Base-by-base conservation (phyloP, 2,113 vertebrate genomes). In the Sylvilagus bachmani region DNA sequence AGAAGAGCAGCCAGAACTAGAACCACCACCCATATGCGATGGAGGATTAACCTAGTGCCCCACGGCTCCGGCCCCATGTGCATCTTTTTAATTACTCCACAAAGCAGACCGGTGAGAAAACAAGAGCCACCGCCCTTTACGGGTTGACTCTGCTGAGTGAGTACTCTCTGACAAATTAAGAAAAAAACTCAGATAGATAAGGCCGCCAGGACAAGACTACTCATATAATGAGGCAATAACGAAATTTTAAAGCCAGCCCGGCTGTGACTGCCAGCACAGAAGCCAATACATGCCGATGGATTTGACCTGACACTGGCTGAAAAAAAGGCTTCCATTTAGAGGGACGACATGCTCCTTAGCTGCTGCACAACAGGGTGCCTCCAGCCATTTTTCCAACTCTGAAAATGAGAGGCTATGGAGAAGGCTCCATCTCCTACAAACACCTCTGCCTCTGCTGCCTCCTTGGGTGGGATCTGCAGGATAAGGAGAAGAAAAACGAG, bases 331-430 rank as follows among this genome's bases (percentile, higher is more conserved):
- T 78, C 16, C 44, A 21, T 75, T 79, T 25, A 38, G n/a, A 94
- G 7, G n/a, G 36, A 83, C 55, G 82, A 49, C 13, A 21, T 2
- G 5, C 22, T 49, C n/a, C 58, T 74, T 17, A 29, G 31, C 31
- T 44, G 62, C 5, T 61, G 27, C 0, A 1, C 10, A 21, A 27
- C n/a, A 36, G 16, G 0, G 0, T 19, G 16, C 6, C 38, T 31
- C 62, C 1, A 0, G 64, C 51, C 89, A 70, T 81, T 77, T 79
- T 79, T 58, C 73, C 61, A 86, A 19, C 58, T 22, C 16, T 8
- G 14, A 86, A 11, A 62, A 27, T 7, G 19, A 67, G 29, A 31
- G 36, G 22, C 69, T 53, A 16, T 13, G 24, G 53, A 73, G n/a
- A 31, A 58, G 55, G 55, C 55, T 58, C 55, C 55, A 44, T 17